Evolutionary conservation across 2,888 invertebrate species (phyloP).

Genomic region (Zygogramma bicolorata): DNA sequence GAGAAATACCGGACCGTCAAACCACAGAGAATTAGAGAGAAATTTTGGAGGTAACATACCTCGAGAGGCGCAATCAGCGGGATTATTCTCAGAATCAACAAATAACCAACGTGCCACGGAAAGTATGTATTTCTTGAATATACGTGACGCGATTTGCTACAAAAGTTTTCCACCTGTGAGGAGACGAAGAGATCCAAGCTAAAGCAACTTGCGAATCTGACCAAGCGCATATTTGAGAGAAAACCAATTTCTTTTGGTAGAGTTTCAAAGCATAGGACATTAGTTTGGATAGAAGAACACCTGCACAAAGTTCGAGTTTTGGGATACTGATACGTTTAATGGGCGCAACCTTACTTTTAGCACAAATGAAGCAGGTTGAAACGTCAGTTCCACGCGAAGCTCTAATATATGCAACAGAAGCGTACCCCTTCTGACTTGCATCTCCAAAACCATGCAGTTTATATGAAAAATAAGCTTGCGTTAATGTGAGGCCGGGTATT

Average conservation of each 20-base stretch:
- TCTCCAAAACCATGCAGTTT: too few species aligned
- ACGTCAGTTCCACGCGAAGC: background rate
- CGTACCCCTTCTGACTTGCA: too few species aligned
- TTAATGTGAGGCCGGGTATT: too few species aligned
- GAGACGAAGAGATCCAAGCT: conserved; percentile 8
- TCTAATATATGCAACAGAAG: background rate
- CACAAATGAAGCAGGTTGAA: too few species aligned
- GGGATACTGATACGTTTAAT: too few species aligned
- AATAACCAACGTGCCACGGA: conserved; percentile 9
- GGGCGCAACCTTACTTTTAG: too few species aligned
- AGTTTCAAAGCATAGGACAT: background rate
- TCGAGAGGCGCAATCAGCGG: conserved; percentile 21
- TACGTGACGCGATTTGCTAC: background rate
- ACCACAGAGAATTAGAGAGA: conserved; percentile 13
- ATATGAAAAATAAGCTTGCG: too few species aligned
- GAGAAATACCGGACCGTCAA: background rate
- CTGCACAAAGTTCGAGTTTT: background rate
- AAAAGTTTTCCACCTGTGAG: conserved; percentile 11
- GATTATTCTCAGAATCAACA: conserved; percentile 15
- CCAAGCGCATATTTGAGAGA: conserved; percentile 7
- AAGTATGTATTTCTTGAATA: conserved; percentile 6
- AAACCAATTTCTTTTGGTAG: too few species aligned
- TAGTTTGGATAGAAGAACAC: conserved; percentile 3
- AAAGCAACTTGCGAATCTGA: conserved; percentile 13
- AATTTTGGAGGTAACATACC: conserved; percentile 17